A percentile compares a stretch with the other conserved stretches of the same genome.
phyloP scores from a whole-genome alignment of 2,888 invertebrate genomes.

The Macroteleia sp. region DNA sequence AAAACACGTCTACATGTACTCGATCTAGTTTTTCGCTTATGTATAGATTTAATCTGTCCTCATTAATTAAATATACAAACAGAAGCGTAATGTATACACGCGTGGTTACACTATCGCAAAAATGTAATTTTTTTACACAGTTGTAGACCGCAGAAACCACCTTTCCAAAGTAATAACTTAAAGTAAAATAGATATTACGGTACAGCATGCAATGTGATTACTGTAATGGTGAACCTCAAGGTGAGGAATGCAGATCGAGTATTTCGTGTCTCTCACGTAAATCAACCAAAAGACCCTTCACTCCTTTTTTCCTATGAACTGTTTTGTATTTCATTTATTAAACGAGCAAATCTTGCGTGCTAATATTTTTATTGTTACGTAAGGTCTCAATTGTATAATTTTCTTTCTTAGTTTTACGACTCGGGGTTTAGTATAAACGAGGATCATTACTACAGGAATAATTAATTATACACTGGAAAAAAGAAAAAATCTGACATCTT shows the following conservation, averaged over 20 bases:
- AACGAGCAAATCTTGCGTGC: conserved; percentile 25
- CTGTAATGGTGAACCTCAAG: conserved; percentile 54
- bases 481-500: too few relatives aligned
- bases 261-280: conserved; percentile 37
- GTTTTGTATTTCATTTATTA: conserved; percentile 22
- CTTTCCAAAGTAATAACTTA: conserved; percentile 52
- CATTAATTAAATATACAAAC: conserved; percentile 35
- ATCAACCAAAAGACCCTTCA: conserved; percentile 21
- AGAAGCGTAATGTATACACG: conserved; percentile 37
- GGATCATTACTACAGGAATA: too few relatives aligned
- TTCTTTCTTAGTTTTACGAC: too few relatives aligned
- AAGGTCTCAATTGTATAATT: conserved; percentile 18
- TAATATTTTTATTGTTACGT: conserved; percentile 26
- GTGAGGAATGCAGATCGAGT: conserved; percentile 52
- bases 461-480: too few relatives aligned
- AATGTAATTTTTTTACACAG: conserved; percentile 23
- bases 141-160: conserved; percentile 48
- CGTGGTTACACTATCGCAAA: conserved; percentile 22
- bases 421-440: too few relatives aligned
- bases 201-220: conserved; percentile 50
- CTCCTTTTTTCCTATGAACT: conserved; percentile 4
- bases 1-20: too few relatives aligned
- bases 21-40: too few relatives aligned
- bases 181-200: conserved; percentile 44
- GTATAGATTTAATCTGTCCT: too few relatives aligned